These are phyloP conservation scores for Orthosia gothica DNA, from an alignment of 2,888 invertebrate species.

Conservation along the genomic window DNA sequence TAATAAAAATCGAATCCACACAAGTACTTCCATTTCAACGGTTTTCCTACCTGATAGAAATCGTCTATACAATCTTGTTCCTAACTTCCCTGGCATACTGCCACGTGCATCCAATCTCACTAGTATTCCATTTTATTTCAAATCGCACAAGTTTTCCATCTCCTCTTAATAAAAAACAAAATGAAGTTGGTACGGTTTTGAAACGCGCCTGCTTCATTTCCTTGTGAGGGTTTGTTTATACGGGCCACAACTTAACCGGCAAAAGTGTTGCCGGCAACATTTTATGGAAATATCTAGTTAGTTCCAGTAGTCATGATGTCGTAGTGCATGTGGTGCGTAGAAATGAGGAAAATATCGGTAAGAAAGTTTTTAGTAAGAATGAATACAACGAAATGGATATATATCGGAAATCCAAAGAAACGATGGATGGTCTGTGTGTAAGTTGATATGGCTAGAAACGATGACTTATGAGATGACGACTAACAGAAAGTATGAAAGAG, in stretches of 20 bases:
- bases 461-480: too few species aligned
- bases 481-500: too few species aligned
- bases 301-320: too few species aligned
- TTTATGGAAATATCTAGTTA: background rate
- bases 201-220: slow-evolving; percentile 34
- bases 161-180: slow-evolving; percentile 19
- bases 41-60: slow-evolving; percentile 14
- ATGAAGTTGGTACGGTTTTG: slow-evolving; percentile 3
- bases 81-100: slow-evolving; percentile 31
- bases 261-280: background rate
- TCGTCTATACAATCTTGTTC: slow-evolving; percentile 29
- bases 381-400: too few species aligned
- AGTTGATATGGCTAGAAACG: too few species aligned
- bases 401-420: too few species aligned
- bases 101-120: slow-evolving; percentile 43
- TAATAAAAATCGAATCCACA: slow-evolving; percentile 27
- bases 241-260: background rate
- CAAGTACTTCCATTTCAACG: slow-evolving; percentile 18
- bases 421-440: too few species aligned
- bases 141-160: slow-evolving; percentile 37
- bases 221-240: background rate
- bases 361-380: too few species aligned
- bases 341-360: too few species aligned
- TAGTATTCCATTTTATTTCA: slow-evolving; percentile 41
- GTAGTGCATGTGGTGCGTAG: too few species aligned